Conservation (phyloP, 2,888 invertebrate genomes). For the Drosophila paucipuncta region DNA sequence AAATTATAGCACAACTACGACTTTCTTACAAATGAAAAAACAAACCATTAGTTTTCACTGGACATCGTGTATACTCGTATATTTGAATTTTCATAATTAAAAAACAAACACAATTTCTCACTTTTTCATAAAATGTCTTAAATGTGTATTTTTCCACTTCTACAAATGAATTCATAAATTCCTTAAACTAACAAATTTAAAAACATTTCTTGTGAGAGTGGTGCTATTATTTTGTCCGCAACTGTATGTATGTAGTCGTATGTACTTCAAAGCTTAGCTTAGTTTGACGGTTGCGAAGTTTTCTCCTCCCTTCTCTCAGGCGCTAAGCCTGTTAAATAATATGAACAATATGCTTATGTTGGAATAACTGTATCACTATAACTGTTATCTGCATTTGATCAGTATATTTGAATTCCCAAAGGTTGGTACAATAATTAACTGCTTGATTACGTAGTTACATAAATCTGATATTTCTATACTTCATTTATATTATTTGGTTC, state of each 20-base stretch:
- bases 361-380: neutral
- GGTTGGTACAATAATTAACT: neutral
- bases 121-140: neutral
- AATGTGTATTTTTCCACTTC: neutral
- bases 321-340: conserved; percentile 4
- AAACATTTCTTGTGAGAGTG: neutral
- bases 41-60: neutral
- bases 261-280: conserved; percentile 1
- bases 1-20: neutral
- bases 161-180: neutral
- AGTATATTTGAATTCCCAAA: neutral
- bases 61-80: too few relatives aligned
- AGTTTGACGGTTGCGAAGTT: neutral
- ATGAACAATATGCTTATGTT: neutral
- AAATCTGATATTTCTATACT: neutral
- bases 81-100: too few relatives aligned
- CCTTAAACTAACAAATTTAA: neutral
- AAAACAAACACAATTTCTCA: too few relatives aligned
- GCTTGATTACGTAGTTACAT: neutral
- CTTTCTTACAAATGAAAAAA: neutral
- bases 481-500: neutral
- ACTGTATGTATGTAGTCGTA: neutral
- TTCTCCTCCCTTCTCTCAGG: conserved; percentile 5
- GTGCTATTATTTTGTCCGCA: neutral
- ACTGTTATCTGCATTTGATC: neutral